Evolutionary conservation across 2,888 invertebrate species (phyloP), one percentile per base, ranked within the genome.

Genomic region (Troides aeacus): DNA sequence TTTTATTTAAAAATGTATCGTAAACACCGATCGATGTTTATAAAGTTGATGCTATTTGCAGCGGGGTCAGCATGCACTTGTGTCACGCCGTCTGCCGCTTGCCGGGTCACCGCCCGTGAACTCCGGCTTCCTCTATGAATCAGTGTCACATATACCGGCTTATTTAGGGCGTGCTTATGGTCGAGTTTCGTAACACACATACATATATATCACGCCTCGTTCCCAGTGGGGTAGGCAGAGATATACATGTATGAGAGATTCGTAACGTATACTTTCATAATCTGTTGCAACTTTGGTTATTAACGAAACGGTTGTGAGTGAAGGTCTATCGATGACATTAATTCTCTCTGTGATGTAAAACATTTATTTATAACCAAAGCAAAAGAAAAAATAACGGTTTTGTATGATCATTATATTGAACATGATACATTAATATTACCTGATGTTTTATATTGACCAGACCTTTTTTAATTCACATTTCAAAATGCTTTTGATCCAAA

Each of bases 81-180:
- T 74, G 78, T 77, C 73, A 90, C 89, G 89, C 85, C 86, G 75
- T 74, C 77, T 83, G 82, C 77, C 78, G 72, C 71, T 82, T 78
- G 78, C 77, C 86, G 86, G 90, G 89, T 90, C 91, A 91, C 81
- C 80, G 89, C 84, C 90, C 90, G 86, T 91, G 90, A 90, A 89
- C 89, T 84, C 85, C 83, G 85, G 85, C 88, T 90, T 88, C 90
- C 88, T 80, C 77, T 78, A 73, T 78, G 76, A 76, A 76, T 74
- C 73, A 76, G 79, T 81, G 77, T 77, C 76, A 64, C 24, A 57
- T 42, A 73, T 75, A 76, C 75, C 74, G 72, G 77, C 75, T 81
- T 85, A 85, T 87, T 81, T 86, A 76, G 87, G 83, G 83, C 88
- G 82, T 85, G 81, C 84, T n/a, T 85, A 8, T 59, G 57, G 18